Base-by-base conservation (phyloP, 2,797 vertebrate genomes). In the Hozukius guyotensis region DNA sequence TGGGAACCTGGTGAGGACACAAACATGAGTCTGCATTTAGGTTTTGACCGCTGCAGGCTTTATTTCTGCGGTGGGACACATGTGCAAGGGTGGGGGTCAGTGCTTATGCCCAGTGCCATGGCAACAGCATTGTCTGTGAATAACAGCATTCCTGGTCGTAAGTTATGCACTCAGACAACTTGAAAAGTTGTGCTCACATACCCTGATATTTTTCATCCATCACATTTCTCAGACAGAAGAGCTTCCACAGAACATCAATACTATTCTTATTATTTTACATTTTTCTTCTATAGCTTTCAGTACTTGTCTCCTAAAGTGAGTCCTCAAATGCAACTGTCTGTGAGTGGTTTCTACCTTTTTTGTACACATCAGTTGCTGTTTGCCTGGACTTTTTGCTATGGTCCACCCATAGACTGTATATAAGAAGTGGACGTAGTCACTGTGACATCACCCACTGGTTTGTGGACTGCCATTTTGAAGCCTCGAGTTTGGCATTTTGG, bases 1-100 rank as follows among this genome's bases (percentile, higher is more conserved):
- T 99, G 98, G 90, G 98, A 99, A 38, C 98, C 98, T 99, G 92
- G 75, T 93, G 88, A 69, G 75, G 89, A 91, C 22, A 91, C 14
- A 84, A 72, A 71, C 42, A 62, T 52, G 59, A 86, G 72, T 75
- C n/a, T 77, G 70, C 29, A 52, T 76, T 53, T 64, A 60, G 72
- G 34, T 74, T 42, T 31, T 46, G 63, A 80, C 31, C 2, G 16
- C 60, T 31, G 63, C 14, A 11, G 64, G 65, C 57, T 84, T 78
- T 38, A 14, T 78, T 78, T 74, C 31, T 80, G 46, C 20, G 55
- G 38, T 61, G 75, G 72, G 32, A 72, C 64, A 70, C 64, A 70
- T 65, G 32, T 83, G 71, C 52, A 73, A 76, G 46, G 72, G 66
- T 22, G 13, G 46, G 36, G 84, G 84, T 88, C 80, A 86, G 78